phyloP scores from a whole-genome alignment of 35 echinoderm and acorn worm genomes.

The Ptychodera flava region DNA sequence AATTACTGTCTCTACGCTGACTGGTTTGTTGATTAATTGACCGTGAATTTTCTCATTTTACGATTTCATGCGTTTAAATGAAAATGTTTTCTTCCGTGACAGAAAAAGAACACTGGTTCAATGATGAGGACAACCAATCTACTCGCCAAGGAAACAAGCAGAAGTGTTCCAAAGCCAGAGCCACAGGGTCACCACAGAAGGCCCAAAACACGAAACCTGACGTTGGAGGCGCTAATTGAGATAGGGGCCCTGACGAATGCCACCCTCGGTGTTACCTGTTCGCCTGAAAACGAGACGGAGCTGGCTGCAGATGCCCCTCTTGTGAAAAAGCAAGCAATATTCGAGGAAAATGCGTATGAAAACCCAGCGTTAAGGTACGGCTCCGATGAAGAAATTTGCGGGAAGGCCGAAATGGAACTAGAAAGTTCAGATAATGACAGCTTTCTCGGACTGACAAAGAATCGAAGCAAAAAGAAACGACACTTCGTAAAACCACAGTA shows the following conservation, averaged over 20 bases:
- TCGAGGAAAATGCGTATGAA: neutral
- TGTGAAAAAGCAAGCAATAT: neutral
- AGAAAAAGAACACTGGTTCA: neutral
- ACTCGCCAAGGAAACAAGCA: neutral
- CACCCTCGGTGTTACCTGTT: neutral
- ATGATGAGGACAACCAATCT: neutral
- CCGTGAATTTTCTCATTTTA: no score
- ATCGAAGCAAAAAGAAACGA: neutral
- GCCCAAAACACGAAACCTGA: neutral
- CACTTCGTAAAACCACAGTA: neutral
- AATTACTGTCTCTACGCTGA: no score
- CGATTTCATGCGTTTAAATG: no score
- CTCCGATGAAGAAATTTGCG: neutral
- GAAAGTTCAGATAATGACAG: neutral
- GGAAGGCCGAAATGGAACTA: neutral
- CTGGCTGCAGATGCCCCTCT: neutral
- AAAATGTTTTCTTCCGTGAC: no score
- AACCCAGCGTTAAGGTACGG: neutral
- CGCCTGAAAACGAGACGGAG: neutral
- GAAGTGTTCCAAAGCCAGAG: neutral
- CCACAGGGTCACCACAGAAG: neutral
- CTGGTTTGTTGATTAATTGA: no score
- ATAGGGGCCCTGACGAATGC: neutral
- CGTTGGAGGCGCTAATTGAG: neutral
- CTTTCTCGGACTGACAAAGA: neutral